phyloP scores from a whole-genome alignment of 2,888 invertebrate species.

The Sphaerophoria rueppellii region DNA sequence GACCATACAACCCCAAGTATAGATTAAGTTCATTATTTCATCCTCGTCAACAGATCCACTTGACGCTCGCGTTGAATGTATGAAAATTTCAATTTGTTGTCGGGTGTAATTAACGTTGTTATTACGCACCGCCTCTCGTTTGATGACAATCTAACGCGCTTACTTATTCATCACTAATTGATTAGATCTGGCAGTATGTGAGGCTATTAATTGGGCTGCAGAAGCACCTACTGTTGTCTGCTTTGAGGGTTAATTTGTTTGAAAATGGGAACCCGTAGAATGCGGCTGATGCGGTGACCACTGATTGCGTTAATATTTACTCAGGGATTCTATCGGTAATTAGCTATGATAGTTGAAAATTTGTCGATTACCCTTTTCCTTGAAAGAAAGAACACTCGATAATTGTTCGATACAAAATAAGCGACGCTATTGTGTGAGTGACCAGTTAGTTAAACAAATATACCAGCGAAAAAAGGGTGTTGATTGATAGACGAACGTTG shows the following conservation, averaged over 20 bases:
- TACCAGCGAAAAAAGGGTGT: conserved; percentile 48
- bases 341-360: conserved; percentile 60
- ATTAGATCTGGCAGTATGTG: conserved; percentile 70
- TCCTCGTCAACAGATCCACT: conserved; percentile 15
- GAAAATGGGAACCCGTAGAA: neutral
- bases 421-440: conserved; percentile 22
- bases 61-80: neutral
- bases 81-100: conserved; percentile 61
- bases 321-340: conserved; percentile 67
- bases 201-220: conserved; percentile 68
- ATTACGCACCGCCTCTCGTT: conserved; percentile 69
- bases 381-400: conserved; percentile 30
- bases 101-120: conserved; percentile 69
- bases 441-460: conserved; percentile 61
- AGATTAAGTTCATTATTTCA: neutral
- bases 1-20: neutral
- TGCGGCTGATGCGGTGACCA: neutral
- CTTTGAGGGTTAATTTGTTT: conserved; percentile 61
- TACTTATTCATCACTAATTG: conserved; percentile 72
- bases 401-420: conserved; percentile 62
- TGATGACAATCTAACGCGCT: conserved; percentile 69
- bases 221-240: conserved; percentile 34
- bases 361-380: conserved; percentile 59
- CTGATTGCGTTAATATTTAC: conserved; percentile 69
- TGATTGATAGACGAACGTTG: conserved; percentile 45